Base-by-base conservation (phyloP, 2,888 invertebrate genomes). In the Halictus ligatus region DNA sequence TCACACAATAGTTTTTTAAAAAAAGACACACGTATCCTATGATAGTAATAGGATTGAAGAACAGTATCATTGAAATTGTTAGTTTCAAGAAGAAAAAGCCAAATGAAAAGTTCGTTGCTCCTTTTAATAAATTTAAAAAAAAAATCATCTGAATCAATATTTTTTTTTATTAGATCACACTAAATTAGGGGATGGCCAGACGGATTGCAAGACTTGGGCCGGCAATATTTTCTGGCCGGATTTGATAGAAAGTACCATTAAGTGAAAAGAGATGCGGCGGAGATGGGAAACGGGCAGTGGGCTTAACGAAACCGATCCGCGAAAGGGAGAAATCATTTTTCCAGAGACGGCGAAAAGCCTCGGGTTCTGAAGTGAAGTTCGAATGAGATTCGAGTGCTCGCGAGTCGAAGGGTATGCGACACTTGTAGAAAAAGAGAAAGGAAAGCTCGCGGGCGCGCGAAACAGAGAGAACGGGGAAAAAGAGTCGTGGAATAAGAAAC, bases 321-420 rank as follows among this genome's bases (percentile, higher is more conserved):
- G 13, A 15, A 10, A 10, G 15, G n/a, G 13, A 15, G 13, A 79
- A 79, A 85, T 69, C 54, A 79, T 76, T 76, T 69, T 76, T 43
- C 67, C 29, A 12, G 58, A 25, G 71, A 72, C 29, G 21, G 46
- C 13, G 25, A 72, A 60, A 73, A 72, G 72, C 5, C 29, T 21
- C n/a, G 43, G n/a, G 35, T 21, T n/a, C 40, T 25, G 69, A 46
- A 72, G 69, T 69, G 46, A 75, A 75, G 80, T 73, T 88, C 77
- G 83, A 80, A 88, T 46, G 79, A 83, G 79, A 78, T 87, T 90
- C 80, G 75, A 89, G 86, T 79, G 78, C 60, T 84, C 88, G 82
- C 89, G 71, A 81, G 83, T 40, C 76, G 81, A 69, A 83, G 83
- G 40, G 75, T 85, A 64, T 80, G 67, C 88, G 85, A 48, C 69